These are phyloP conservation scores for Pogona vitticeps DNA, from an alignment of 2,113 vertebrate species.

Conservation along the genomic window DNA sequence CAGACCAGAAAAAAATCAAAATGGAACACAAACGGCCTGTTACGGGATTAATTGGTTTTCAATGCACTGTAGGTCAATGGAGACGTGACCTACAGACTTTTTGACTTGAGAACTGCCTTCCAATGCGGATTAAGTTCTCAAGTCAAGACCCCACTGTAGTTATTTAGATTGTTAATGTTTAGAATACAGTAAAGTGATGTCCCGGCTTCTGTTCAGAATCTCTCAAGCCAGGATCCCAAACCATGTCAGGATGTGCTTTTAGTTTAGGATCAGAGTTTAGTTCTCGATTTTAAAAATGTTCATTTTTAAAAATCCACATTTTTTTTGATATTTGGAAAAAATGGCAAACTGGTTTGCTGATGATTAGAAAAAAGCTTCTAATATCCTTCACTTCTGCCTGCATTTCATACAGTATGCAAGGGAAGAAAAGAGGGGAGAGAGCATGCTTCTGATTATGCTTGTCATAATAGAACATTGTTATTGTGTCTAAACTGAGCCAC, in stretches of 20 bases:
- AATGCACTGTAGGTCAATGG: too few relatives aligned
- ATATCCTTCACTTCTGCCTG: not conserved
- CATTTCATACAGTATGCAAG: not conserved
- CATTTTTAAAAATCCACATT: not conserved
- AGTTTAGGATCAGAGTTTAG: not conserved
- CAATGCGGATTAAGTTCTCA: too few relatives aligned
- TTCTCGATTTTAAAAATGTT: not conserved
- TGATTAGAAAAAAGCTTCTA: not conserved
- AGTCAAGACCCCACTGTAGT: too few relatives aligned
- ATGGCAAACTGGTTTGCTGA: not conserved
- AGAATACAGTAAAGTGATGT: too few relatives aligned
- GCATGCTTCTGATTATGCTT: not conserved
- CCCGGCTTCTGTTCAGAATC: too few relatives aligned
- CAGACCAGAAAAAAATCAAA: too few relatives aligned
- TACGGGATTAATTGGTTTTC: too few relatives aligned
- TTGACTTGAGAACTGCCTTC: too few relatives aligned
- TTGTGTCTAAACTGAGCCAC: not conserved
- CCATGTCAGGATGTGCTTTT: not conserved
- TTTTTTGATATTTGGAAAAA: not conserved
- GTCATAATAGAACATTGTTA: not conserved
- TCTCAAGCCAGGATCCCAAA: not conserved
- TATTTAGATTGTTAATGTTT: too few relatives aligned
- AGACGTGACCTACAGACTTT: too few relatives aligned
- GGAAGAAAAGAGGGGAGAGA: not conserved
- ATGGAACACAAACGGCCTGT: too few relatives aligned